Base-by-base conservation (phyloP, 2,797 vertebrate species). In the Florisuga fusca region DNA sequence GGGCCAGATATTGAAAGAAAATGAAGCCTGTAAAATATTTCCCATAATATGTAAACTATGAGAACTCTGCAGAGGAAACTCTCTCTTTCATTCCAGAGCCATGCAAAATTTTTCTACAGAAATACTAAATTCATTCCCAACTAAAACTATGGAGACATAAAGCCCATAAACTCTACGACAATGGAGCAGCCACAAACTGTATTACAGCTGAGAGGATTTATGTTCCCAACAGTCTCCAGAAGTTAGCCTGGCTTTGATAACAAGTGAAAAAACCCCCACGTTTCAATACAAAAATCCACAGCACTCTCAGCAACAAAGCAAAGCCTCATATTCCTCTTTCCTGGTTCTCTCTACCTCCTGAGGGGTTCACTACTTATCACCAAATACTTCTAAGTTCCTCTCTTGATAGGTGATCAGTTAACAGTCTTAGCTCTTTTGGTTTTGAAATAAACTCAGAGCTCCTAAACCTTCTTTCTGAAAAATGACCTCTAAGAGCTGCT, bases 1-100 rank as follows among this genome's bases (percentile, higher is more conserved):
- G 86, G 67, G 27, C 20, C 69, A 90, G 69, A 86, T 88, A 86
- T 1, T 84, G 67, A 90, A 74, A 86, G 46, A 83, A 90, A 84
- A 87, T 8, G 22, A 15, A 78, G 69, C 26, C 59, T 81, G 59
- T 46, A 86, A 90, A 82, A 89, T 79, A 94, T 59, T 90, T 45
- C 53, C 73, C 31, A 41, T n/a, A 85, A 72, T 27, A 95, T 33
- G 55, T 64, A 84, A 94, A 85, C 57, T 71, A 41, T 58, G 77
- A 46, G 43, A 78, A 43, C 26, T 77, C 84, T 86, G 58, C 79
- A 90, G 51, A 83, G 34, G 50, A 36, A 95, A 69, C 50, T 73
- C 86, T 75, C 31, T 71, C 84, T 59, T 73, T 88, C 20, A 55
- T 66, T 89, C 57, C 63, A 86, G 41, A 84, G 59, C 51, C 1